These are phyloP conservation scores for Rana temporaria DNA, from an alignment of 2,113 vertebrate species.

Conservation along the genomic window DNA sequence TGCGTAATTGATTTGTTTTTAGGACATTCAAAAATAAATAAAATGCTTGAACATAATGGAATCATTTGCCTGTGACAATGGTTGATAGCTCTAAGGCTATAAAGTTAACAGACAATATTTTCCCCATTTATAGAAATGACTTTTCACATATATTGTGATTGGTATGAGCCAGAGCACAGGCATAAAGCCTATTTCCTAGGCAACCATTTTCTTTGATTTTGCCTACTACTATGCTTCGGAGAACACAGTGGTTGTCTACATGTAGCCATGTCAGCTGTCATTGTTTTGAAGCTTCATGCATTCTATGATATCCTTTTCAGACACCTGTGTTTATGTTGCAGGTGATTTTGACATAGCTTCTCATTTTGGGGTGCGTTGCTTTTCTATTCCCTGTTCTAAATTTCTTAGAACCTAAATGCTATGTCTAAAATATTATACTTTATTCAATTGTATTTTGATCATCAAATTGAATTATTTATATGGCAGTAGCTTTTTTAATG, in stretches of 20 bases:
- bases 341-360: not conserved
- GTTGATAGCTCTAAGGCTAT: constrained; percentile 22
- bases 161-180: constrained; percentile 27
- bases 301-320: constrained; percentile 17
- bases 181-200: constrained; percentile 47
- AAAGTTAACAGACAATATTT: constrained; percentile 34
- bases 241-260: constrained; percentile 49
- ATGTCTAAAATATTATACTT: not conserved
- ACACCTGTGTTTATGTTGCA: constrained; percentile 3
- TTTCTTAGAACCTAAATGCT: not conserved
- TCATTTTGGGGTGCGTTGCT: not conserved
- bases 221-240: constrained; percentile 44
- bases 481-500: too few relatives aligned
- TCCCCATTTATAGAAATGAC: constrained; percentile 36
- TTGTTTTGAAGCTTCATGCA: constrained; percentile 42
- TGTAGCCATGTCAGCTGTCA: constrained; percentile 48
- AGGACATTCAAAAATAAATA: constrained; percentile 44
- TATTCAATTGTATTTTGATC: too few relatives aligned
- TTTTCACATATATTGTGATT: constrained; percentile 30
- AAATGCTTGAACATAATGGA: constrained; percentile 32
- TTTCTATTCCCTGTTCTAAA: not conserved
- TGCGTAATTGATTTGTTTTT: constrained; percentile 70
- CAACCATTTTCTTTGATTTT: constrained; percentile 53
- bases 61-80: constrained; percentile 45
- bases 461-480: too few relatives aligned